A percentile compares a stretch with the other conserved stretches of the same genome.
Evolutionary conservation across 2,888 invertebrate genomes (phyloP).

Genomic region (Cheilosia vulpina): DNA sequence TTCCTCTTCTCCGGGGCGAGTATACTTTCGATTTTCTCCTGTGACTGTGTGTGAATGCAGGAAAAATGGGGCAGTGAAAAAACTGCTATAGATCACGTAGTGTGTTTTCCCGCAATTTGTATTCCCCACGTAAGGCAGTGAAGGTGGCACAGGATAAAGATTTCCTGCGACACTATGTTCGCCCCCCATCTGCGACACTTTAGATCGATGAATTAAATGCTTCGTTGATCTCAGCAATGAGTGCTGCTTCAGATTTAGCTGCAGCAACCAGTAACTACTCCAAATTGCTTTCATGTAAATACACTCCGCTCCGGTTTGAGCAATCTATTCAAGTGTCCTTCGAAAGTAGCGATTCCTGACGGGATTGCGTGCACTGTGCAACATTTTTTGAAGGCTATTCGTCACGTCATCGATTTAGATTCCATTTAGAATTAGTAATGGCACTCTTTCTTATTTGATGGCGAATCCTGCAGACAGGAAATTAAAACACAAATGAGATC

Average conservation of each 20-base stretch:
- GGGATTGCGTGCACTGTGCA: slow-evolving; percentile 19
- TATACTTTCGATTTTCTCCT: slow-evolving; percentile 34
- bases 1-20: neutral
- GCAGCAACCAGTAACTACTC: neutral
- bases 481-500: slow-evolving; percentile 14
- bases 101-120: slow-evolving; percentile 42
- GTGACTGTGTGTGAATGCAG: slow-evolving; percentile 1
- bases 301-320: neutral
- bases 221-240: slow-evolving; percentile 19
- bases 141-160: slow-evolving; percentile 36
- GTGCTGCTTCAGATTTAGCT: neutral
- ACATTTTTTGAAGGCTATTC: slow-evolving; percentile 11
- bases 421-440: slow-evolving; percentile 10
- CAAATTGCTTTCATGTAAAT: slow-evolving; percentile 36
- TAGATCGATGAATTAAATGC: slow-evolving; percentile 52
- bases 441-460: neutral
- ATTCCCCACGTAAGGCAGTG: slow-evolving; percentile 26
- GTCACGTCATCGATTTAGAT: slow-evolving; percentile 13
- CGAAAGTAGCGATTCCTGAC: slow-evolving; percentile 21
- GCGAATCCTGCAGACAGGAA: neutral
- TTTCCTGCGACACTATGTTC: slow-evolving; percentile 1
- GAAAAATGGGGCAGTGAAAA: slow-evolving; percentile 12
- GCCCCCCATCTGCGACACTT: neutral
- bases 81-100: slow-evolving; percentile 53
- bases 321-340: slow-evolving; percentile 15